phyloP scores from a whole-genome alignment of 2,113 vertebrate genomes.

The Panurus biarmicus region DNA sequence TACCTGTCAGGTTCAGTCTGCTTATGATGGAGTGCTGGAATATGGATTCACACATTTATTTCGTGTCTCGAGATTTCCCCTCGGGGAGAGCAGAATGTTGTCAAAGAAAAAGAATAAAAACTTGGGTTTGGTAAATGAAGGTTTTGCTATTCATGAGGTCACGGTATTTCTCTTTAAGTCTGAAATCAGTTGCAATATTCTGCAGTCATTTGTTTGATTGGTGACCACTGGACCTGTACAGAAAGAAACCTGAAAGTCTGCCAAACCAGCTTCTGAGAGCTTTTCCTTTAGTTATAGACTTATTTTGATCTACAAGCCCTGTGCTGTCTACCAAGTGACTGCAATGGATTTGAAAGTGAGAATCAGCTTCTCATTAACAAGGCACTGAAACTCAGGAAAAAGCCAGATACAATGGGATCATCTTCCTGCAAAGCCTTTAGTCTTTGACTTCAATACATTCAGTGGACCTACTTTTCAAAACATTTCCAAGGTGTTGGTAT shows the following conservation, averaged over 20 bases:
- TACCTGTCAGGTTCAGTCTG: slow-evolving; percentile 39
- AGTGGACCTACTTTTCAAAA: background rate
- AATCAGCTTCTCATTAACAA: background rate
- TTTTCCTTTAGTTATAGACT: background rate
- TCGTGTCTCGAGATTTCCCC: background rate
- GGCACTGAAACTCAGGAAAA: background rate
- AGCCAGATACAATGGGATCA: background rate
- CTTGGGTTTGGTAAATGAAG: background rate
- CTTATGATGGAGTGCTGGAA: slow-evolving; percentile 3
- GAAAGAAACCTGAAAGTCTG: background rate
- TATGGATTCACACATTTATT: slow-evolving; percentile 6
- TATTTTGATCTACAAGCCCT: background rate
- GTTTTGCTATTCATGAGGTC: background rate
- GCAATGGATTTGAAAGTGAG: background rate
- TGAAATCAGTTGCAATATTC: background rate
- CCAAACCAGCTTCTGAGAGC: background rate
- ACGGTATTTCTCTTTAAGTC: background rate
- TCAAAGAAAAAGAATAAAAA: background rate
- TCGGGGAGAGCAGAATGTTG: background rate
- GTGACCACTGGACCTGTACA: background rate
- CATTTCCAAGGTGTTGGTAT: background rate
- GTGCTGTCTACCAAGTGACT: background rate
- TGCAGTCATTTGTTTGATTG: background rate
- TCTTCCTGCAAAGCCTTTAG: background rate
- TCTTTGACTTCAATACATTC: background rate